Evolutionary conservation across 2,888 invertebrate species (phyloP).

Genomic region (Thyatira batis): DNA sequence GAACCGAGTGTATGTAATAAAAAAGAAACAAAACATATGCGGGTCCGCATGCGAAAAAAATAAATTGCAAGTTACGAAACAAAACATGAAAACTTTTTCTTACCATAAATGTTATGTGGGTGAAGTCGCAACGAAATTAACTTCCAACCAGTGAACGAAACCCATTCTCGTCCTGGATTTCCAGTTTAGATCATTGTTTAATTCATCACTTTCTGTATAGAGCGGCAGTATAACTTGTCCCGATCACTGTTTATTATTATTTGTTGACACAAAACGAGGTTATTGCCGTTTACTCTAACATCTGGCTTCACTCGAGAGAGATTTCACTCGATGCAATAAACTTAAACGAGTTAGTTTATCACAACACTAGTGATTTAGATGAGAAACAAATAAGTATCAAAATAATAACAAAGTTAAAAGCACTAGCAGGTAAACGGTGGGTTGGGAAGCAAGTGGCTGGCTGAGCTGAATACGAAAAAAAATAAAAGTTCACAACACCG

Average conservation of each 20-base stretch:
- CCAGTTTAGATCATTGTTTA: constrained; percentile 74
- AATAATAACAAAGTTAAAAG: constrained; percentile 40
- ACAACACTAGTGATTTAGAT: constrained; percentile 14
- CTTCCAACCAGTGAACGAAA: constrained; percentile 56
- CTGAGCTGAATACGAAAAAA: constrained; percentile 46
- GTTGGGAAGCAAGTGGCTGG: constrained; percentile 56
- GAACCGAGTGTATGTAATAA: neutral
- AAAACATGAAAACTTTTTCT: constrained; percentile 74
- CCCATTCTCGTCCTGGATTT: constrained; percentile 70
- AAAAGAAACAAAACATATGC: constrained; percentile 32
- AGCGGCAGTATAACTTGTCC: constrained; percentile 59
- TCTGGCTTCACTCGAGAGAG: constrained; percentile 62
- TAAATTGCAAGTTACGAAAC: constrained; percentile 70
- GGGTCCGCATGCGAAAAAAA: constrained; percentile 36
- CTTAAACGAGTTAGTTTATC: constrained; percentile 34
- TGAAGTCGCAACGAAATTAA: constrained; percentile 68
- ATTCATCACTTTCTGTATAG: constrained; percentile 69
- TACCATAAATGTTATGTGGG: constrained; percentile 79
- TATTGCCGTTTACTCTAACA: constrained; percentile 65
- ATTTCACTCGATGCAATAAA: constrained; percentile 61
- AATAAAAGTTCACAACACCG: constrained; percentile 57
- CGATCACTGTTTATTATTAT: constrained; percentile 74
- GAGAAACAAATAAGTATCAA: constrained; percentile 20
- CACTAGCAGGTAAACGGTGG: constrained; percentile 62
- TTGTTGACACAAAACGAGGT: constrained; percentile 77